Evolutionary conservation across 2,113 vertebrate species (phyloP), one percentile per base, ranked within the genome.

Genomic region (Rhea pennata): DNA sequence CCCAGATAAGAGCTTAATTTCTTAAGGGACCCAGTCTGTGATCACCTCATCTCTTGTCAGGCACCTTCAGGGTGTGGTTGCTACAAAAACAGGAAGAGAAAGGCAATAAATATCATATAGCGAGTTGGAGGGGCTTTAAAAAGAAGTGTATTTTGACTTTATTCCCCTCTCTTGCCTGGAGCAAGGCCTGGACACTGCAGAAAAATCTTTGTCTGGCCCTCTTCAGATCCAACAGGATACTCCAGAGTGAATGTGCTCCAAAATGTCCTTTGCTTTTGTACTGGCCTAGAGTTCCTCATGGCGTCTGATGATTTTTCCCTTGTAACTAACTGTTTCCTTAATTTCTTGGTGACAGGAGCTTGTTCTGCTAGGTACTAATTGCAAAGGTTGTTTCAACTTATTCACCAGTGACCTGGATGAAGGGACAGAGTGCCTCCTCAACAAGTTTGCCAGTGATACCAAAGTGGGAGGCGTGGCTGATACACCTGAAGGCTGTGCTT

Each of bases 351-450:
- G 91, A 87, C 88, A 81, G 86, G 64, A 86, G 79, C 86, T 78
- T 54, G 61, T 88, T 94, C 86, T 97, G 95, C 96, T 95, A 97
- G 95, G 84, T 72, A 65, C 91, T 96, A 93, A 97, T 96, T 96
- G 84, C 88, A 94, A 88, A 94, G 94, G 92, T 94, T 36, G 36
- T 36, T 36, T 36, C 36, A 36, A 36, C 36, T 36, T 36, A 36
- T 36, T 36, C 36, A 36, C 36, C 36, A 36, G 36, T 36, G 36
- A 36, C 36, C 36, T 36, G 36, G 36, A 36, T 36, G 36, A 36
- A 36, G 36, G 36, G 36, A 36, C 36, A 36, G 36, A 36, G 36
- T 36, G 36, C 36, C 36, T 36, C 6, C 36, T 36, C 36, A 36
- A 36, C 36, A 36, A 36, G 36, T 36, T 36, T 36, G 36, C 36